Evolutionary conservation across 2,113 vertebrate species (phyloP).

Genomic region (Cryptotis parvus): DNA sequence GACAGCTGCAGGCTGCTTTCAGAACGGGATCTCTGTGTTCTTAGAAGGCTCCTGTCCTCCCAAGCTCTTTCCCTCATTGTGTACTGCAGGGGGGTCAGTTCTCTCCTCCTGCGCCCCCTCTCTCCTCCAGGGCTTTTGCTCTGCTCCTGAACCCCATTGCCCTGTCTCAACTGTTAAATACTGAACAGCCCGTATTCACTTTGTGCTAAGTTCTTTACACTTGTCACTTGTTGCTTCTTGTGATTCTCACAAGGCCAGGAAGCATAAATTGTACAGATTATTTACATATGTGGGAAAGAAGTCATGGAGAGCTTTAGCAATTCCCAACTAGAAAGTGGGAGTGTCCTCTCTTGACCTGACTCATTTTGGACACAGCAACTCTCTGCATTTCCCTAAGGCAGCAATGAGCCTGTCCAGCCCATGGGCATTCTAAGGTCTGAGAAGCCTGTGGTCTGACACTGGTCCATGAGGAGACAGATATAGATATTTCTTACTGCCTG

Average conservation of each 20-base stretch:
- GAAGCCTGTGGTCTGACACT: too few relatives aligned
- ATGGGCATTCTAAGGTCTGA: too few relatives aligned
- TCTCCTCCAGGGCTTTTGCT: too few relatives aligned
- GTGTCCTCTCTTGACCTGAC: neutral
- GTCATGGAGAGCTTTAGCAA: neutral
- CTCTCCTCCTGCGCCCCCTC: neutral
- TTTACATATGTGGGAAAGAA: neutral
- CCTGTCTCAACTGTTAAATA: neutral
- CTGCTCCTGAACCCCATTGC: too few relatives aligned
- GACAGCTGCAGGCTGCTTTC: neutral
- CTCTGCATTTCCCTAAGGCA: neutral
- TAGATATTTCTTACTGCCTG: too few relatives aligned
- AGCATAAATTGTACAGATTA: neutral
- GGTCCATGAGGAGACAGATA: too few relatives aligned
- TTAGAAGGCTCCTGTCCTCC: neutral
- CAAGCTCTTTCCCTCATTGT: neutral
- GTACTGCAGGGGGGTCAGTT: neutral
- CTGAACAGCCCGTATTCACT: neutral
- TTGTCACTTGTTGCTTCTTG: neutral
- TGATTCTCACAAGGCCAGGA: neutral
- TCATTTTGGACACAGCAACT: neutral
- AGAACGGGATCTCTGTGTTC: neutral
- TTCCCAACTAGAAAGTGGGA: neutral
- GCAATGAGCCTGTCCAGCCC: too few relatives aligned
- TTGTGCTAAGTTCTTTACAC: neutral